Conservation (phyloP, 2,113 vertebrate species). For the Mola mola region DNA sequence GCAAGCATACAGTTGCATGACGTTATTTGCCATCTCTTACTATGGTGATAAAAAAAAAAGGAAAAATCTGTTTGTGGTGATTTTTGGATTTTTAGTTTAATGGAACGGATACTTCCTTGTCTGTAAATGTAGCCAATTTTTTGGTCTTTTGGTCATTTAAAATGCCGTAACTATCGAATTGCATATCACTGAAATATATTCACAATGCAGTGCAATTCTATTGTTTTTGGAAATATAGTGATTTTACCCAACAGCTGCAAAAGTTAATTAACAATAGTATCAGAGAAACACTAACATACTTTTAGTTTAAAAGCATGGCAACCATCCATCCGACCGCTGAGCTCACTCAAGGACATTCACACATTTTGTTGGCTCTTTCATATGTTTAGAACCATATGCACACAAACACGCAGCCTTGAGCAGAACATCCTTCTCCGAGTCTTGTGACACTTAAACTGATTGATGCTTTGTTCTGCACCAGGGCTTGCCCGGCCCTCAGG, state of each 20-base stretch:
- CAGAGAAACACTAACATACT: conserved; percentile 10
- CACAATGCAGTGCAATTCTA: neutral
- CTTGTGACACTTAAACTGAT: conserved; percentile 52
- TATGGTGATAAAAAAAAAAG: too few relatives aligned
- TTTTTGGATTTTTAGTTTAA: neutral
- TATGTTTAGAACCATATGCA: neutral
- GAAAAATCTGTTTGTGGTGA: too few relatives aligned
- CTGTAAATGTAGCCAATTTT: neutral
- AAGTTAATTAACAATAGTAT: conserved; percentile 8
- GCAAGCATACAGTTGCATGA: neutral
- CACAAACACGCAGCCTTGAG: neutral
- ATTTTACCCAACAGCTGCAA: conserved; percentile 7
- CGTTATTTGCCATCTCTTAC: too few relatives aligned
- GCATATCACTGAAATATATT: conserved; percentile 2
- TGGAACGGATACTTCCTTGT: neutral
- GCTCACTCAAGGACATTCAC: neutral
- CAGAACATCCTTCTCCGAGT: conserved; percentile 1
- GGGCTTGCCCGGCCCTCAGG: conserved; percentile 91
- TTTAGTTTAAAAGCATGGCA: conserved; percentile 1
- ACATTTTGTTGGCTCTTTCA: neutral
- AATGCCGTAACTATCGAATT: conserved; percentile 1
- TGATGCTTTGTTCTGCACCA: conserved; percentile 69
- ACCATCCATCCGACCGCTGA: neutral
- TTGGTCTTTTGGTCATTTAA: neutral
- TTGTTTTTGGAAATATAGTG: neutral